Evolutionary conservation across 2,888 invertebrate species (phyloP), one percentile per base, ranked within the genome.

Genomic region (Plebejus argus): DNA sequence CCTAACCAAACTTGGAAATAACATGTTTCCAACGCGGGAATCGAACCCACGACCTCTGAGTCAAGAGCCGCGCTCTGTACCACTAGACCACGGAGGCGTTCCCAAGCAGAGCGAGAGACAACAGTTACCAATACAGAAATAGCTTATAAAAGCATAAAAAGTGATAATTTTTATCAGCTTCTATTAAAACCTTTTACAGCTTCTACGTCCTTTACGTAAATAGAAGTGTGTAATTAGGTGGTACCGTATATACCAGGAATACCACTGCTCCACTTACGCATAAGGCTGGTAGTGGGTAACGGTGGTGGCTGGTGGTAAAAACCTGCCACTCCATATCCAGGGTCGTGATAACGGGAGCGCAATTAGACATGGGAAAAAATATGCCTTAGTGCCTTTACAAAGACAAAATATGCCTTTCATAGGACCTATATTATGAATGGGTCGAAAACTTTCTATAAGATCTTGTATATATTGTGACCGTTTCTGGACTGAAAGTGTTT

Each of bases 251-350:
- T 66, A 1, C 66, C 66, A 28, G 33, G 66, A 66, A 66, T 66
- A 66, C 66, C 66, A 66, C 66, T 66, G 66, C 66, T 66, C 66
- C 33, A 66, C 33, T 15, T 66, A 66, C 66, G 15, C 28, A 66
- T 18, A 66, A 33, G 61, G 61, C 61, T 61, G 66, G 66, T 33
- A 61, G 18, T 53, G 23, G 12, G 45, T 72, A 72, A 72, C 72
- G 72, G 72, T 72, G 45, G 45, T 53, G 53, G 1, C 53, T 72
- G 45, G 45, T 15, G 74, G 49, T 49, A 74, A 74, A 53, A 74
- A 74, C 74, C 28, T 28, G 74, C 15, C 66, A 66, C 66, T 33
- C 66, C 66, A 66, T 66, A 66, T 15, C 66, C 66, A 66, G 28
- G 28, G 66, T 6, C 28, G 28, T 15, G 66, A 66, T 66, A 66